These are phyloP conservation scores for Tinea pellionella DNA, from an alignment of 2,888 invertebrate species.

Conservation along the genomic window DNA sequence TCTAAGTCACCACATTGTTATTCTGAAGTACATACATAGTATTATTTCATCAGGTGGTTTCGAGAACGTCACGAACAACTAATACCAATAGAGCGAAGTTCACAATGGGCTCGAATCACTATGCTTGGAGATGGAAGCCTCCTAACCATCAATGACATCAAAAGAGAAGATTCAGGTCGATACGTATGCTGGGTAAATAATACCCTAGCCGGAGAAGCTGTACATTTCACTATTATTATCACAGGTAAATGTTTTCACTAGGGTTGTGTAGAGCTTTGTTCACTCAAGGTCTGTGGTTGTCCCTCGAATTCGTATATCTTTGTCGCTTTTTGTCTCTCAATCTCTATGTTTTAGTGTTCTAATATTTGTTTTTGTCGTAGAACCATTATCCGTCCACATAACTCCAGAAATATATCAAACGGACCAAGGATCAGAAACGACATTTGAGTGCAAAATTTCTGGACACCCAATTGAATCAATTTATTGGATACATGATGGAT, in stretches of 20 bases:
- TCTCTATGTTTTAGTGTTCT: not conserved
- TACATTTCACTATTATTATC: slow-evolving; percentile 80
- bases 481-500: slow-evolving; percentile 85
- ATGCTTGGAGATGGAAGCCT: slow-evolving; percentile 66
- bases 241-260: slow-evolving; percentile 66
- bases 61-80: slow-evolving; percentile 79
- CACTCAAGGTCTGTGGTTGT: too few species aligned
- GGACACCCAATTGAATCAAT: slow-evolving; percentile 87
- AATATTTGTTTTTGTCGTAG: slow-evolving; percentile 45
- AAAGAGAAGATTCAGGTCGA: slow-evolving; percentile 84
- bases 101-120: slow-evolving; percentile 37
- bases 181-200: slow-evolving; percentile 94
- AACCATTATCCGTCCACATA: slow-evolving; percentile 83
- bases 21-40: too few species aligned
- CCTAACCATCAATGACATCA: slow-evolving; percentile 74
- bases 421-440: slow-evolving; percentile 86
- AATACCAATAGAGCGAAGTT: slow-evolving; percentile 74
- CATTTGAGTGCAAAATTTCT: slow-evolving; percentile 87
- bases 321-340: too few species aligned
- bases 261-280: not conserved
- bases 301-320: too few species aligned
- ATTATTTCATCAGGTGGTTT: slow-evolving; percentile 74
- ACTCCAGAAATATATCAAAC: slow-evolving; percentile 82
- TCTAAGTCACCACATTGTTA: too few species aligned
- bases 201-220: slow-evolving; percentile 84